Evolutionary conservation across 2,797 vertebrate species (phyloP).

Genomic region (Tragopan temminckii): DNA sequence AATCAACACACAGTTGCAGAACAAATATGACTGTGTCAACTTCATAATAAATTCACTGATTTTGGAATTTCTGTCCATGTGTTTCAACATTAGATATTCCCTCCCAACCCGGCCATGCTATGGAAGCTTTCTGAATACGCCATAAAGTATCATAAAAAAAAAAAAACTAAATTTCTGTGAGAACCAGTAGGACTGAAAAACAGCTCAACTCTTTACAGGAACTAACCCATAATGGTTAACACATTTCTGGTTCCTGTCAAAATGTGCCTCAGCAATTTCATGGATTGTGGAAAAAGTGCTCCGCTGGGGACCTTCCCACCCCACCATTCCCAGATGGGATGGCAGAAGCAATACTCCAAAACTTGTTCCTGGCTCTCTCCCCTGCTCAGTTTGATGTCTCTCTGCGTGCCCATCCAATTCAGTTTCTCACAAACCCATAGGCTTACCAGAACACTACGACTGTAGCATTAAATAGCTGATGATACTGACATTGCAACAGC

Average conservation of each 20-base stretch:
- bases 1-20: not conserved
- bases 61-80: not conserved
- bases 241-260: not conserved
- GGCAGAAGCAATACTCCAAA: not conserved
- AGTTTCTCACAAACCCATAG: not conserved
- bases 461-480: not conserved
- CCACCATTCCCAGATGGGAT: not conserved
- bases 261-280: not conserved
- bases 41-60: not conserved
- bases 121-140: not conserved
- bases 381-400: no score
- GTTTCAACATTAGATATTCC: not conserved
- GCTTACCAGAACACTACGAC: not conserved
- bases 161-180: not conserved
- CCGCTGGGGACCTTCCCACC: not conserved
- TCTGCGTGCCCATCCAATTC: accelerated
- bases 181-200: not conserved
- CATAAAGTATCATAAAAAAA: not conserved
- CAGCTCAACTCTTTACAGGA: not conserved
- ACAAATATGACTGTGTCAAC: not conserved
- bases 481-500: not conserved
- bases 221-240: accelerated
- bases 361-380: not conserved
- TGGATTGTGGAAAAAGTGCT: no score
- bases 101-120: not conserved